Base-by-base conservation (phyloP, 2,888 invertebrate genomes). In the Seira musarum region DNA sequence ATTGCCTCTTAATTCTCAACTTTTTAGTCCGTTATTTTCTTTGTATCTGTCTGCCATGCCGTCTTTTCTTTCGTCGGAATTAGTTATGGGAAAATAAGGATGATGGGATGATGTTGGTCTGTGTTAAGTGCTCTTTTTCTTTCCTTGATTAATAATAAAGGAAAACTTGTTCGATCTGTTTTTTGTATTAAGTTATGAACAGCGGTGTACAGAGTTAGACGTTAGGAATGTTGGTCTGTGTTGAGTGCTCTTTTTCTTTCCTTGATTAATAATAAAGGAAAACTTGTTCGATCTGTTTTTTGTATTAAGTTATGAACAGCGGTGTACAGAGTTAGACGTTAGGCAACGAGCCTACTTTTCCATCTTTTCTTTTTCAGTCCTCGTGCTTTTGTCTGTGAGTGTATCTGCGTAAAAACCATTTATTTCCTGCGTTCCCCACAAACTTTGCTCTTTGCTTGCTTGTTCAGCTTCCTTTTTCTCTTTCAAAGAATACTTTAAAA, bases 361-460 rank as follows among this genome's bases (percentile, higher is more conserved):
- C 65, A 71, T 68, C 68, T 75, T 75, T 57, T 49, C 35, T 66
- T 71, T 78, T 71, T 78, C 66, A 78, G 66, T 71, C 30, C 78
- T 71, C 71, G 70, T 40, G 71, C 78, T 78, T 71, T 78, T 78
- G 78, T 78, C 30, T 30, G 30, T 30, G 30, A 30, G 30, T 30
- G 30, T 30, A 30, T 30, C 30, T 30, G 30, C 30, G 30, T 30
- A 30, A 30, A 30, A 30, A 30, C 30, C 30, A 30, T 30, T 30
- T 30, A 30, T 30, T 30, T 30, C 30, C 8, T 30, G 30, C 30
- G 30, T 30, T 30, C 30, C 30, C 30, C 30, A 30, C 30, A 30
- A 30, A 30, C 30, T 30, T 30, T 30, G 30, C 30, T 30, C 30
- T 30, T 30, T 30, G 30, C 30, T 5, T 30, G 30, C 30, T 30